A percentile compares a stretch with the other conserved stretches of the same genome.
These are phyloP conservation scores for Neolamprologus sp. DNA, from an alignment of 2,113 vertebrate species.

Conservation along the genomic window DNA sequence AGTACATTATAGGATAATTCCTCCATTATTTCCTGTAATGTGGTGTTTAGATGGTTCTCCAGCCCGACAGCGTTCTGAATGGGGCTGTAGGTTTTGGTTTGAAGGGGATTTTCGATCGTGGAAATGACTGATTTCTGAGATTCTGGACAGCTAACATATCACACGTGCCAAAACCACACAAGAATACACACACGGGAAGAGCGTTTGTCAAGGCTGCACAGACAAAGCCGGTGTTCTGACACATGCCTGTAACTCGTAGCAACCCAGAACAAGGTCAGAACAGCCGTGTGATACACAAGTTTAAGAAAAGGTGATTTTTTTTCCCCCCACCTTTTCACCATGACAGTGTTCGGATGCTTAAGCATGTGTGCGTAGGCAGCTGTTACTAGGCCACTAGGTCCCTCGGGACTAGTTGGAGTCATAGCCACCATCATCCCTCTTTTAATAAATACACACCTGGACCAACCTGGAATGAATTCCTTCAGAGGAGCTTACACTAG, in stretches of 20 bases:
- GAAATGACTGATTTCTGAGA: neutral
- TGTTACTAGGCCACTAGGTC: slow-evolving; percentile 41
- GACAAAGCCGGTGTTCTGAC: neutral
- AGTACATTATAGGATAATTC: slow-evolving; percentile 22
- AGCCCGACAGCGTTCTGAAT: neutral
- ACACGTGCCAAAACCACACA: neutral
- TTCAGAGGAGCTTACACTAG: neutral
- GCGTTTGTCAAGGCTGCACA: neutral
- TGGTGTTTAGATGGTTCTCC: neutral
- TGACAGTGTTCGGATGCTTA: neutral
- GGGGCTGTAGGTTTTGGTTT: neutral
- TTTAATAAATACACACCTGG: slow-evolving; percentile 14
- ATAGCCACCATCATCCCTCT: neutral
- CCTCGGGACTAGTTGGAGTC: slow-evolving; percentile 28
- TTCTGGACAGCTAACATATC: neutral
- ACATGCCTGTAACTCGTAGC: neutral
- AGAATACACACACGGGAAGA: neutral
- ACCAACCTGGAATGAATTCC: slow-evolving; percentile 17
- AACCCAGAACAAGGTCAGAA: slow-evolving; percentile 33
- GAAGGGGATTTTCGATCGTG: neutral
- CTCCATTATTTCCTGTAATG: neutral
- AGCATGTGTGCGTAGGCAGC: neutral
- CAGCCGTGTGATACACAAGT: neutral
- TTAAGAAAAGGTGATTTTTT: neutral
- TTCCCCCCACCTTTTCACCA: fast-evolving